phyloP scores from a whole-genome alignment of 2,888 invertebrate species.

The Serrognathus titanus region DNA sequence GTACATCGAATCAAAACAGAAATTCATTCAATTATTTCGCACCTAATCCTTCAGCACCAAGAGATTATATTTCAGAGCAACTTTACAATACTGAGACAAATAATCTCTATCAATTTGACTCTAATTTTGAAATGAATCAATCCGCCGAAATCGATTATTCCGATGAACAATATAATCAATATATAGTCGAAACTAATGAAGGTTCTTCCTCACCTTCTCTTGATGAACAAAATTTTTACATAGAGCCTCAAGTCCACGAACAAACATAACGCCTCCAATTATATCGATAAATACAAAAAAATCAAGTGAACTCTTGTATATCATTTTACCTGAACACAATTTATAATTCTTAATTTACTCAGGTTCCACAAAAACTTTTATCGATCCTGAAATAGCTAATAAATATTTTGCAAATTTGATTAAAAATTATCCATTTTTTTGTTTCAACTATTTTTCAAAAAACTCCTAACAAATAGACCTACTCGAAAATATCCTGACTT shows the following conservation, averaged over 20 bases:
- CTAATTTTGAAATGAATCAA: neutral
- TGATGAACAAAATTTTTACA: neutral
- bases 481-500: constrained; percentile 5
- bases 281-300: neutral
- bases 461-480: neutral
- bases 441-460: too few species aligned
- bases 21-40: too few species aligned
- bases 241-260: neutral
- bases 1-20: neutral
- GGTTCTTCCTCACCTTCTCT: neutral
- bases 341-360: constrained; percentile 17
- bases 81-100: neutral
- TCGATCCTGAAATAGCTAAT: too few species aligned
- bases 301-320: constrained; percentile 12
- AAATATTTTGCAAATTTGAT: too few species aligned
- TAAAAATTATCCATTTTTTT: too few species aligned
- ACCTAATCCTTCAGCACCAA: neutral
- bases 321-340: constrained; percentile 20
- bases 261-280: neutral
- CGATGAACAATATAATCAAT: neutral
- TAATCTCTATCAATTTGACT: neutral
- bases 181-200: neutral
- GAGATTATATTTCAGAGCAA: neutral
- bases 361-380: too few species aligned
- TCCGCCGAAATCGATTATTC: neutral